Evolutionary conservation across 2,113 vertebrate genomes (phyloP).

Genomic region (Crotalus viridis): DNA sequence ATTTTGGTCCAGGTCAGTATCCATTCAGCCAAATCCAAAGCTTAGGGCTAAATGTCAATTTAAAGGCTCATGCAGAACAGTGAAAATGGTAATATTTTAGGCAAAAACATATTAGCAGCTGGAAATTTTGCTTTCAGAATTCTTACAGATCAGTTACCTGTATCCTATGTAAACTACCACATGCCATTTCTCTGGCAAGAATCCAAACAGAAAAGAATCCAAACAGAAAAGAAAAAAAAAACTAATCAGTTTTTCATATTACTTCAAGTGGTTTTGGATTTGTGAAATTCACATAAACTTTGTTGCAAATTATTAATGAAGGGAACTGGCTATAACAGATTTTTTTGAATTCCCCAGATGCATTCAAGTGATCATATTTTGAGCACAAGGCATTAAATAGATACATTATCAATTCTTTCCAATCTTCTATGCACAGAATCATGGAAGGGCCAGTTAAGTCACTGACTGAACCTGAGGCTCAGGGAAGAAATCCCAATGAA

Average conservation of each 20-base stretch:
- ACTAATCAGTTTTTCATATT: not conserved
- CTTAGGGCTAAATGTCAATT: not conserved
- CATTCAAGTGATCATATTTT: not conserved
- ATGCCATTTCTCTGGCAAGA: not conserved
- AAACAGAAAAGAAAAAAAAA: not conserved
- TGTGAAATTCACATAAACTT: not conserved
- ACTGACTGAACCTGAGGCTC: not conserved
- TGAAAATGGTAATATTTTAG: not conserved
- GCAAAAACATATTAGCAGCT: not conserved
- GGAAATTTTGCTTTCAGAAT: not conserved
- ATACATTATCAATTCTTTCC: not conserved
- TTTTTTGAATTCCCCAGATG: not conserved
- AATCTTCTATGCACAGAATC: not conserved
- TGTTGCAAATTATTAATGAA: not conserved
- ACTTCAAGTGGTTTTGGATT: not conserved
- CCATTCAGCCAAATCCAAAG: not conserved
- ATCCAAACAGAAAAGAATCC: too few relatives aligned
- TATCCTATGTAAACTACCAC: constrained; percentile 1
- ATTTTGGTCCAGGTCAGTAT: not conserved
- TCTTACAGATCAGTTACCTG: not conserved
- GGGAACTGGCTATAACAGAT: not conserved
- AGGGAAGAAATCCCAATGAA: not conserved
- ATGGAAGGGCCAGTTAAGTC: not conserved
- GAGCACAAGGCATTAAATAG: constrained; percentile 12
- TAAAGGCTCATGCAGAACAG: not conserved